Percentiles rank a stretch among this genome's conserved stretches.
Conservation (phyloP, 2,888 invertebrate genomes). For the Drosophila macrospina region DNA sequence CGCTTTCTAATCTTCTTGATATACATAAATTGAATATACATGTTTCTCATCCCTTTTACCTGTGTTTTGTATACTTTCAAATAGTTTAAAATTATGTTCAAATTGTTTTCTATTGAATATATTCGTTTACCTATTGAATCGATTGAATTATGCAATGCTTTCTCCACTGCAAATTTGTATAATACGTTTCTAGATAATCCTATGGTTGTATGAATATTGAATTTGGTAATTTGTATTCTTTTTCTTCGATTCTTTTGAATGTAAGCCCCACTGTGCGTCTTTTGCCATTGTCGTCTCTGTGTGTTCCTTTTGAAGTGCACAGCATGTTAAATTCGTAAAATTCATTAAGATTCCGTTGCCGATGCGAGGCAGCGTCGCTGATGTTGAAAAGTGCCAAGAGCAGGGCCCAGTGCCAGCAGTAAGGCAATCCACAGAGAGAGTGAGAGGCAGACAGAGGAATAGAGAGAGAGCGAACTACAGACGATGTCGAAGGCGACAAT, state of each 20-base stretch:
- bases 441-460: constrained; percentile 20
- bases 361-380: constrained; percentile 65
- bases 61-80: no score
- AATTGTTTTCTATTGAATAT: no score
- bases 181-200: background rate
- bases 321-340: constrained; percentile 82
- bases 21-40: no score
- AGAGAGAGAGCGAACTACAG: constrained; percentile 13
- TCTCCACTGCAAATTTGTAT: background rate
- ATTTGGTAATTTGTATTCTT: background rate
- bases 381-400: constrained; percentile 59
- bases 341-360: constrained; percentile 80
- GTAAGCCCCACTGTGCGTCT: constrained; percentile 29
- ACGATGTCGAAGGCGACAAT: constrained; percentile 60
- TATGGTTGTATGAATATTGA: background rate
- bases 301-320: constrained; percentile 81
- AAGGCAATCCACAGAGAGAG: constrained; percentile 29
- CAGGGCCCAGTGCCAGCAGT: constrained; percentile 48
- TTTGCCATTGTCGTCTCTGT: constrained; percentile 44
- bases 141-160: background rate
- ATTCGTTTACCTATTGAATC: background rate
- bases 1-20: no score
- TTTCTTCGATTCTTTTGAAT: background rate
- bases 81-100: no score
- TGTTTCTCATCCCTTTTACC: no score